Evolutionary conservation across 1,140 invertebrate genomes (phyloP), one percentile per base, ranked within the genome.

Genomic region (Phymastichus coffea): DNA sequence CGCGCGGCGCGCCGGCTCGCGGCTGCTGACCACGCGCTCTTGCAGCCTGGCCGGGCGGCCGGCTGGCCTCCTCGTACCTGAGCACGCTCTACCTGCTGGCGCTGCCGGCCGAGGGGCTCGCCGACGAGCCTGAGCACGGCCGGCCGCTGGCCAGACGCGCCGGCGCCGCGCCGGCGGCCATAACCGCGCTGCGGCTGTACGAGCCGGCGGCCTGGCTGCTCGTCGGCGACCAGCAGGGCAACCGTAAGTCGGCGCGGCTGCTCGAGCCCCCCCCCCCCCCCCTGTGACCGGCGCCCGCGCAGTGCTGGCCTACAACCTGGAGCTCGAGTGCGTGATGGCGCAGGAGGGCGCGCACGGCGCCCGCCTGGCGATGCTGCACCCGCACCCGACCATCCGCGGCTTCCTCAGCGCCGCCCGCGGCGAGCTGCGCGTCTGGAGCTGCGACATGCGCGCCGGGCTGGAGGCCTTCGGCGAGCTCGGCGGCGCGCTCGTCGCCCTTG

Each of bases 371-470:
- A 3, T 49, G 1, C 64, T 71, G 9, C 30, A 25, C 0, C 6
- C 54, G 0, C 70, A 71, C 55, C 68, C 70, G 0, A 57, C 61
- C 14, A 67, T 70, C 6, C 66, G 64, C 28, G 70, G 68, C 6
- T 71, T 71, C 48, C 17, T 71, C n/a, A 68, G 58, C 4, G 63
- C 43, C 25, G 59, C 57, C 2, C n/a, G 54, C 1, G 33, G 55
- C 22, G 26, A 63, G n/a, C 22, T 71, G 14, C 70, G 70, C 61
- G 66, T 68, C 2, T 71, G 70, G 70, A 66, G 65, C 15, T 71
- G 70, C 49, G 68, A 71, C 54, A 53, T 70, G 1, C 56, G 57
- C 2, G 53, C 55, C 1, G 59, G 54, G 1, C 19, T 44, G 4
- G 60, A 62, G 30, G 15, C 28, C 0, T 52, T 57, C 23, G 20